Evolutionary conservation across 2,113 vertebrate species (phyloP).

Genomic region (Gracilinanus agilis): DNA sequence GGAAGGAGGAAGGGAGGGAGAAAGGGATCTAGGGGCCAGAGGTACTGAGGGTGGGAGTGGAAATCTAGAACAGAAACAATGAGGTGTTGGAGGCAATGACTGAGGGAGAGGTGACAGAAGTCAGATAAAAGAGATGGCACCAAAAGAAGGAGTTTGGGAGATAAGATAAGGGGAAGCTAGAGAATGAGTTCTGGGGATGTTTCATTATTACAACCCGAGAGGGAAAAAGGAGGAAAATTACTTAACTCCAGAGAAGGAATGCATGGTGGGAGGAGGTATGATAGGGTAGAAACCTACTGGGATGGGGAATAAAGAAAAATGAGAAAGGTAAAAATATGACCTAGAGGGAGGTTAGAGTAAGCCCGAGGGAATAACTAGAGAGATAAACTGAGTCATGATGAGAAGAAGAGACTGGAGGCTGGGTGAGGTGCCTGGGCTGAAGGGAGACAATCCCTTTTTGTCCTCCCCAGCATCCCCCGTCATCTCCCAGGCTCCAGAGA

Average conservation of each 20-base stretch:
- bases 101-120: background rate
- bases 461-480: conserved; percentile 89
- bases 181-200: background rate
- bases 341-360: background rate
- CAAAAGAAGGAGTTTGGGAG: background rate
- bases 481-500: conserved; percentile 95
- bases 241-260: background rate
- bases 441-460: background rate
- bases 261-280: background rate
- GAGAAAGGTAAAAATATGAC: background rate
- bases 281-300: background rate
- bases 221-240: background rate
- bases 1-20: too few relatives aligned
- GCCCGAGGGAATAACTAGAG: background rate
- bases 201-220: background rate
- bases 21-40: too few relatives aligned
- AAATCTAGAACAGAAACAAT: background rate
- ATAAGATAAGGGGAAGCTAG: background rate
- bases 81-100: background rate
- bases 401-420: background rate
- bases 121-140: background rate
- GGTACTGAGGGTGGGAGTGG: background rate
- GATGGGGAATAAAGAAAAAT: background rate
- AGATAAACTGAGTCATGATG: rapidly evolving
- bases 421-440: background rate